Evolutionary conservation across 2,113 vertebrate species (phyloP), one percentile per base, ranked within the genome.

Genomic region (Uria lomvia): DNA sequence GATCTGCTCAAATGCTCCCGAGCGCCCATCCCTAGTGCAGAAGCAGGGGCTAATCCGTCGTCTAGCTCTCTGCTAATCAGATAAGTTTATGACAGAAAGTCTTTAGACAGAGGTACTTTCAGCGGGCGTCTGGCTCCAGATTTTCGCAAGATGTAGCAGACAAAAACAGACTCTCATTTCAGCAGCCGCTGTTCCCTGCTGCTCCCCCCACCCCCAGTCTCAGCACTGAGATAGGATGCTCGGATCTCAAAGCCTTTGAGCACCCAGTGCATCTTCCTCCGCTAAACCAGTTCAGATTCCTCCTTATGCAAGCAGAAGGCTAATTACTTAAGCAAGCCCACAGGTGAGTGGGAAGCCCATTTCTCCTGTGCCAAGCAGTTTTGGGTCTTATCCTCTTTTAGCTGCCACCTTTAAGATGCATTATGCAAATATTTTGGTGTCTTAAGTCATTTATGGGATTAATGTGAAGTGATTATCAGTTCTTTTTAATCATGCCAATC

Each of bases 371-470:
- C 97, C 98, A 97, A 98, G 98, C 98, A 98, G 96, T 98, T 99
- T 98, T 97, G 94, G 94, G 95, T 97, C 98, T 98, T 98, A 99
- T 98, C 98, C 97, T 96, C 91, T 93, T 98, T 98, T 97, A 99
- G 98, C 98, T 98, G 98, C 98, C 98, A 98, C 96, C 97, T 98
- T 89, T 98, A 98, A 98, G 98, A 98, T 98, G 98, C 95, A 98
- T 98, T 99, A 98, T 98, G 97, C 98, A 99, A 98, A 98, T 98
- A 98, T 98, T 98, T 91, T 86, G 97, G 97, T 97, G 96, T 97
- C 97, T 96, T 98, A 99, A 99, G 99, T 97, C 97, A 98, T 98
- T 99, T 98, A 99, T 95, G 97, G 98, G 98, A 99, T 99, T 99
- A 99, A 98, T 98, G 97, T 96, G 98, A 98, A 97, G 97, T 91